Evolutionary conservation across 1,140 invertebrate species (phyloP).

Genomic region (Schlechtendalia chinensis): DNA sequence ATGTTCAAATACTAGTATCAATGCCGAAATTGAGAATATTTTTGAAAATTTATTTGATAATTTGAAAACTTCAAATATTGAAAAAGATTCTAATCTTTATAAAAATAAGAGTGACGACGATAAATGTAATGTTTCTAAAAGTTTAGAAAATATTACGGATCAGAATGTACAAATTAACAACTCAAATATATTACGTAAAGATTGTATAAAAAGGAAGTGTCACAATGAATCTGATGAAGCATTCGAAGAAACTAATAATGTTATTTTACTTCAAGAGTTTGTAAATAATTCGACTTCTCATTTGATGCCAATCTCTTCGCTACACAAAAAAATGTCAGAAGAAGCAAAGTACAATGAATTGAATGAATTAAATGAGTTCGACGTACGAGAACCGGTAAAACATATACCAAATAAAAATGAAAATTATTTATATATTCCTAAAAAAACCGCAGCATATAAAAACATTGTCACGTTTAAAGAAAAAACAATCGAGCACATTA

Average conservation of each 20-base stretch:
- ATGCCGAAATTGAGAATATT: neutral
- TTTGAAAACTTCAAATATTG: neutral
- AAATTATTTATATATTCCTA: neutral
- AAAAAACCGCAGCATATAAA: neutral
- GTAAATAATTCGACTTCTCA: neutral
- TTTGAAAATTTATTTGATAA: slow-evolving; percentile 20
- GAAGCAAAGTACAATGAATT: neutral
- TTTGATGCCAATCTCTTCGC: neutral
- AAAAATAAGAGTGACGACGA: neutral
- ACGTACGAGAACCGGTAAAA: neutral
- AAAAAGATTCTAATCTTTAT: neutral
- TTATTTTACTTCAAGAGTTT: neutral
- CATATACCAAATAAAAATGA: neutral
- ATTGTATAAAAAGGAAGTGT: no score
- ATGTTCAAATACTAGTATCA: neutral
- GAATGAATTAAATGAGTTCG: no score
- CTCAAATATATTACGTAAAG: neutral
- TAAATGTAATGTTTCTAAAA: neutral
- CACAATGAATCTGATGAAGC: neutral
- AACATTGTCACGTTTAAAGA: neutral
- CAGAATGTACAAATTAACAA: neutral
- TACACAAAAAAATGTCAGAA: no score
- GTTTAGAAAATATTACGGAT: neutral
- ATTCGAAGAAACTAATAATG: neutral
- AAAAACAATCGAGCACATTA: no score